Evolutionary conservation across 2,888 invertebrate species (phyloP).

Genomic region (Tiliacea aurago): DNA sequence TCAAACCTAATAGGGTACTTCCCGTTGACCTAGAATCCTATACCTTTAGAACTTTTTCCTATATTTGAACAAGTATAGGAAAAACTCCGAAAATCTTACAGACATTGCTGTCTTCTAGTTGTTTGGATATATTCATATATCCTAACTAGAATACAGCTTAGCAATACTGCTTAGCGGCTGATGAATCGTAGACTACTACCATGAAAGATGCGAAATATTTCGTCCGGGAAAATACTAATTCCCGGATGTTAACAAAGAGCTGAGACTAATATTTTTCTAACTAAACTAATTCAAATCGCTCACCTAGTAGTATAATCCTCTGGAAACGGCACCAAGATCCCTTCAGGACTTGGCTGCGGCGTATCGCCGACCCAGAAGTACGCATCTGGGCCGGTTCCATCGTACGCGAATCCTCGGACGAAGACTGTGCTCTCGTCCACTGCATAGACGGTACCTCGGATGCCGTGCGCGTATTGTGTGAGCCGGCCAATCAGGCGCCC

Average conservation of each 20-base stretch:
- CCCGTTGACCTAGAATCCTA: no score
- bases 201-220: not conserved
- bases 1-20: no score
- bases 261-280: not conserved
- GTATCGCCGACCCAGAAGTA: slow-evolving; percentile 97
- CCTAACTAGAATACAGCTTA: not conserved
- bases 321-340: slow-evolving; percentile 96
- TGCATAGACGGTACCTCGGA: slow-evolving; percentile 95
- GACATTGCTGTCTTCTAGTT: not conserved
- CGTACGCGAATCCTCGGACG: slow-evolving; percentile 96
- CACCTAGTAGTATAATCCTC: slow-evolving; percentile 95
- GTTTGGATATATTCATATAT: not conserved
- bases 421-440: slow-evolving; percentile 97
- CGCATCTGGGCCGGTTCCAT: slow-evolving; percentile 96
- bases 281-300: slow-evolving; percentile 69
- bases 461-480: slow-evolving; percentile 94
- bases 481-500: slow-evolving; percentile 94
- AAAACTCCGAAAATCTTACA: no score
- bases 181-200: not conserved
- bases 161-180: not conserved
- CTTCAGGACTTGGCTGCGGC: slow-evolving; percentile 94
- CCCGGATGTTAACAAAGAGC: no score
- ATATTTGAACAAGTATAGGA: no score
- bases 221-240: not conserved
- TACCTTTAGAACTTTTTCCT: no score